These are phyloP conservation scores for Pogonophryne albipinna DNA, from an alignment of 2,797 vertebrate genomes.

Conservation along the genomic window DNA sequence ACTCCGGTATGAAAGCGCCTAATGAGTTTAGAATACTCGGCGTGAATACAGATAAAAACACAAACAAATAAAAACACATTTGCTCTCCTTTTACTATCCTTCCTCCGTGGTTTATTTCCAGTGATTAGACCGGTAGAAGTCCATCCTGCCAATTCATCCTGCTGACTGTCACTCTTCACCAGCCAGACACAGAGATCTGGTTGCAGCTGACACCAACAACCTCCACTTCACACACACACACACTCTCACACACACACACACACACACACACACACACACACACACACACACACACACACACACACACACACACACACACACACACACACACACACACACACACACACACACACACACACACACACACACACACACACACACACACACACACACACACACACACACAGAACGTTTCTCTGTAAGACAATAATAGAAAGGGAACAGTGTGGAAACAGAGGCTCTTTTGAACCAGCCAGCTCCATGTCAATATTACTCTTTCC, in stretches of 20 bases:
- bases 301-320: slow-evolving; percentile 15
- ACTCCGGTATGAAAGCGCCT: too few relatives aligned
- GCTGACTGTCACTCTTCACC: slow-evolving; percentile 69
- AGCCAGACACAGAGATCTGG: slow-evolving; percentile 68
- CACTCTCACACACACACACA: too few relatives aligned
- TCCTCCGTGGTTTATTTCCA: slow-evolving; percentile 27
- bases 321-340: too few relatives aligned
- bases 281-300: background rate
- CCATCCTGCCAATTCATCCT: slow-evolving; percentile 28
- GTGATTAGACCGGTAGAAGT: slow-evolving; percentile 37
- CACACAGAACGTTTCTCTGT: background rate
- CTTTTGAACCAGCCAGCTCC: slow-evolving; percentile 62
- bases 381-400: too few relatives aligned
- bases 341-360: too few relatives aligned
- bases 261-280: background rate
- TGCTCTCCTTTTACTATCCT: background rate
- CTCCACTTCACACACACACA: slow-evolving; percentile 3
- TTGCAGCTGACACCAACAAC: slow-evolving; percentile 52
- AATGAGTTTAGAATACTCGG: too few relatives aligned
- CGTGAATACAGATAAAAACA: too few relatives aligned
- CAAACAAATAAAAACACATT: too few relatives aligned
- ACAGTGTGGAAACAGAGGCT: slow-evolving; percentile 66
- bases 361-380: too few relatives aligned
- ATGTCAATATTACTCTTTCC: slow-evolving; percentile 80
- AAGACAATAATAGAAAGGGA: slow-evolving; percentile 63